Evolutionary conservation across 2,888 invertebrate species (phyloP), one percentile per base, ranked within the genome.

Genomic region (Altica lythri): DNA sequence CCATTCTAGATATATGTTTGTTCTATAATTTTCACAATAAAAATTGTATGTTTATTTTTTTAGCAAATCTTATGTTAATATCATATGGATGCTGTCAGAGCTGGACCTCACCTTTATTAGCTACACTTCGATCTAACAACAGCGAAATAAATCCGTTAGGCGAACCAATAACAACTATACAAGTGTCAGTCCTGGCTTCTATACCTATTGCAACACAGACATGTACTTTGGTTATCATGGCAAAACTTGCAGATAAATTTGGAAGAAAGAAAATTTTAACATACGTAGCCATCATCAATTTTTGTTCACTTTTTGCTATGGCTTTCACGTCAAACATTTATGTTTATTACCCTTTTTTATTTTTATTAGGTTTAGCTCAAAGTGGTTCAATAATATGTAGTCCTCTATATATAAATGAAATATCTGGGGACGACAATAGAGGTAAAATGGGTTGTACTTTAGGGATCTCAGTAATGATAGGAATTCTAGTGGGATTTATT

Each of bases 391-490:
- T 4, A n/a, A 14, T 37, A n/a, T 19, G 14, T 18, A 30, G 86
- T 0, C 91, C 93, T 0, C 88, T 92, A 82, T 94, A 93, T 76
- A 84, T 90, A 54, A 90, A 89, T 34, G 94, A 94, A 76, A 89
- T 92, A 19, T 83, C 92, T 4, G 86, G 90, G 79, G 84, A 86
- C 51, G 86, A 86, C 22, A 83, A 86, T 12, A 80, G 95, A 54
- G 94, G 93, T 0, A 84, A 88, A 0, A 77, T 93, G 9, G 59
- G 57, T 14, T 61, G 92, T 0, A 83, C 64, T 3, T 17, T 66
- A 29, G 60, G 59, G 5, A 25, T 67, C 2, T 59, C 61, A 5
- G 13, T 60, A 3, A 43, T 62, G 1, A 8, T 52, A 1, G 70
- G 70, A 1, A 40, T 63, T 5, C 53, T 68, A 1, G 61, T 61